These are phyloP conservation scores for Eptatretus burgeri DNA, from an alignment of 2,113 vertebrate genomes.

Conservation along the genomic window DNA sequence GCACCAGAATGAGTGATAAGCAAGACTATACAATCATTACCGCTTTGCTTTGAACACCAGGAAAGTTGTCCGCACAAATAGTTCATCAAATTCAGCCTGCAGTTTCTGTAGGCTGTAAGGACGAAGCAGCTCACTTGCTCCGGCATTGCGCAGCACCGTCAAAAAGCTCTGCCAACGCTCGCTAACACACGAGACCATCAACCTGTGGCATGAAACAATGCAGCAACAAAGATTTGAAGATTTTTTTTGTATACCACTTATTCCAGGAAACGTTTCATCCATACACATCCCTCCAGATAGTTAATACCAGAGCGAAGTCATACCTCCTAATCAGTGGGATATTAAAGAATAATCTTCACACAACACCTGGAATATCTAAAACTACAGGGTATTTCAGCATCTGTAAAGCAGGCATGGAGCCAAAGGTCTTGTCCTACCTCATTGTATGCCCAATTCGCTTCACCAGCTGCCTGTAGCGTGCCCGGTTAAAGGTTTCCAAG, in stretches of 20 bases:
- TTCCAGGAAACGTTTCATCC: too few species aligned
- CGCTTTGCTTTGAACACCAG: slow-evolving; percentile 82
- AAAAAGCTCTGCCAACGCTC: slow-evolving; percentile 49
- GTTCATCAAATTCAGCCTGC: slow-evolving; percentile 66
- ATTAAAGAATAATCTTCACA: too few species aligned
- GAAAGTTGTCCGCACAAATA: slow-evolving; percentile 59
- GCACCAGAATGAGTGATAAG: too few species aligned
- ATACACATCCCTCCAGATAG: too few species aligned
- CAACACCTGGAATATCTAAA: too few species aligned
- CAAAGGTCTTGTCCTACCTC: slow-evolving; percentile 20
- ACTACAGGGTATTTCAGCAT: too few species aligned
- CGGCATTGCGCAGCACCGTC: background rate
- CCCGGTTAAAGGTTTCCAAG: slow-evolving; percentile 66
- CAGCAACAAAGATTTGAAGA: too few species aligned
- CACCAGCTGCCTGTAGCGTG: slow-evolving; percentile 67
- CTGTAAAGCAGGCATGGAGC: too few species aligned
- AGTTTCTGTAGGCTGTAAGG: slow-evolving; percentile 49
- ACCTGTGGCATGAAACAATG: slow-evolving; percentile 19
- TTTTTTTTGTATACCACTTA: too few species aligned
- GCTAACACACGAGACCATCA: slow-evolving; percentile 66
- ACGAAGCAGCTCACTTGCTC: slow-evolving; percentile 15
- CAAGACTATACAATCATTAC: slow-evolving; percentile 14
- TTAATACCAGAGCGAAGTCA: too few species aligned
- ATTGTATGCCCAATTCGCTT: slow-evolving; percentile 78
- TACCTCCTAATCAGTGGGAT: too few species aligned